A percentile compares a stretch with the other conserved stretches of the same genome.
Evolutionary conservation across 2,797 vertebrate species (phyloP).

Genomic region (Garrulus glandarius): DNA sequence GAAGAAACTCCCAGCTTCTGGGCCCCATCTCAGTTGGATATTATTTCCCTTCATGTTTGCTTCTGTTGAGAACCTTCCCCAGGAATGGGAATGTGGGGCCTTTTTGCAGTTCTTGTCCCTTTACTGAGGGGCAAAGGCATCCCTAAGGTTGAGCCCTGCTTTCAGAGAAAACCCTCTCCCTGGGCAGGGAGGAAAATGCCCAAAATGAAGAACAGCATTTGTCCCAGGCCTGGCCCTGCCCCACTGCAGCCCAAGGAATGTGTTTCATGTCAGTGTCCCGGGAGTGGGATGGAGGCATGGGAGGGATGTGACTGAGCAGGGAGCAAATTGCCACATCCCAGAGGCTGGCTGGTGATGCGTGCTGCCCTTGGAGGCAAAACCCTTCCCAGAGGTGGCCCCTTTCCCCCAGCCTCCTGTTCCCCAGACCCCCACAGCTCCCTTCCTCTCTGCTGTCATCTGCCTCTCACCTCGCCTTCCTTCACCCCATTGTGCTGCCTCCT

Average conservation of each 20-base stretch:
- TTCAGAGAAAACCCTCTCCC: fast-evolving
- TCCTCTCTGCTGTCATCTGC: not conserved
- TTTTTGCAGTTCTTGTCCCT: not conserved
- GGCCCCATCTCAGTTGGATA: not conserved
- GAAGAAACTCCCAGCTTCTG: not conserved
- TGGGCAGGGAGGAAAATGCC: not conserved
- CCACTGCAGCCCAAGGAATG: not conserved
- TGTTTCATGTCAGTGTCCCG: fast-evolving
- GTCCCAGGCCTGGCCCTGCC: not conserved
- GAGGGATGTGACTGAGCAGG: not conserved
- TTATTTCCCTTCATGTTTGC: not conserved
- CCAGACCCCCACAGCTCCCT: not conserved
- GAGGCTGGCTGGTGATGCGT: fast-evolving
- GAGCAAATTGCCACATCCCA: not conserved
- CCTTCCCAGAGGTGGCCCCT: not conserved
- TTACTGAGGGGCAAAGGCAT: fast-evolving
- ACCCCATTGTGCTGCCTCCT: not conserved
- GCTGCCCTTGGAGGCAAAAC: not conserved
- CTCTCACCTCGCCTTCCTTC: not conserved
- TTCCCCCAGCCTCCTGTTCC: not conserved
- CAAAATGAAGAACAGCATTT: not conserved
- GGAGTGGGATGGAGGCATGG: not conserved
- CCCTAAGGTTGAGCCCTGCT: fast-evolving
- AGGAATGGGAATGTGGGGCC: fast-evolving
- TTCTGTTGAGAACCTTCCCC: not conserved